A percentile compares a stretch with the other conserved stretches of the same genome.
Evolutionary conservation across 2,797 vertebrate genomes (phyloP).

Genomic region (Cephalopachus bancanus): DNA sequence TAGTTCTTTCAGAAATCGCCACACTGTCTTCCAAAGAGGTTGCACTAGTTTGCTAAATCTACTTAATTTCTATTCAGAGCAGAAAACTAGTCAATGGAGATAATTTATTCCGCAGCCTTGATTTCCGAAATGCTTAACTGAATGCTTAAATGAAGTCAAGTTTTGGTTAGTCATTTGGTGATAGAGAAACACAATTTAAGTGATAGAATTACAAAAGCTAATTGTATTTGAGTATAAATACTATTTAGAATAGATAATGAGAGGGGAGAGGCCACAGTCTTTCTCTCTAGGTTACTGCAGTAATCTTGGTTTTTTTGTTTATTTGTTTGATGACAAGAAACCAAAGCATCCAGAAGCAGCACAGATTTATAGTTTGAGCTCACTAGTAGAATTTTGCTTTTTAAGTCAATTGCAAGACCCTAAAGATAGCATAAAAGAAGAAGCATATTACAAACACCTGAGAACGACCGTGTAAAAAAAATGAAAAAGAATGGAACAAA

Average conservation of each 20-base stretch:
- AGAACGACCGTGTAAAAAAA: background rate
- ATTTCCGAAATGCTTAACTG: background rate
- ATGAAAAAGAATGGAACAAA: background rate
- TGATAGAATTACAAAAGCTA: background rate
- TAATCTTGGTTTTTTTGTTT: background rate
- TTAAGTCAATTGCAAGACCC: background rate
- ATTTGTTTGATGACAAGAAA: background rate
- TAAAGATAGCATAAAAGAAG: background rate
- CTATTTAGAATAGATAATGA: background rate
- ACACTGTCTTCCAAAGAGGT: too few species aligned
- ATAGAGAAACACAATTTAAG: background rate
- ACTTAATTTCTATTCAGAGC: background rate
- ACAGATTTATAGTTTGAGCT: background rate
- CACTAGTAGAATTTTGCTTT: background rate
- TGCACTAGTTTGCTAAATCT: too few species aligned
- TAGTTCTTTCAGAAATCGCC: too few species aligned
- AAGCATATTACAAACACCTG: background rate
- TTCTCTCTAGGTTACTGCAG: background rate
- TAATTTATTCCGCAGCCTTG: background rate
- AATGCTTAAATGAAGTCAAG: background rate
- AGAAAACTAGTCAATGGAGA: background rate
- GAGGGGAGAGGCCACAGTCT: background rate
- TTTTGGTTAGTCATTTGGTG: background rate
- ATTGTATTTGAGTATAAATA: background rate
- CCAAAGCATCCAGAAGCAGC: background rate